Conservation (phyloP, 1,140 invertebrate species). For the Epicauta chinensis region DNA sequence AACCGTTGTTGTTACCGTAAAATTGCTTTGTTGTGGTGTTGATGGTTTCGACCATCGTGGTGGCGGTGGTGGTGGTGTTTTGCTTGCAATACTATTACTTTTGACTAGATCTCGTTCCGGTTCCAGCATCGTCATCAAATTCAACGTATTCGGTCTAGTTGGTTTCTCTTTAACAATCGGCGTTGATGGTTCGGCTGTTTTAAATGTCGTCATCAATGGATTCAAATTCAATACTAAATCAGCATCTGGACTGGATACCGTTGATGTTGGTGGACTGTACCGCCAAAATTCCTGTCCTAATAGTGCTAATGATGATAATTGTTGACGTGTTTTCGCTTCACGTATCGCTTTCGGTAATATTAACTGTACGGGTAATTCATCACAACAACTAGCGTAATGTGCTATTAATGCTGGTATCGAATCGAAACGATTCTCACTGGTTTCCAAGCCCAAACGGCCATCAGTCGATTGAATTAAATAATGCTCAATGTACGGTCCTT, state of each 20-base stretch:
- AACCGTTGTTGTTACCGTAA: conserved; percentile 74
- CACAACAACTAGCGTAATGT: conserved; percentile 89
- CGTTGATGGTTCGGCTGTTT: conserved; percentile 46
- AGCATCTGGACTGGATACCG: conserved; percentile 53
- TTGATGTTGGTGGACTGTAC: conserved; percentile 50
- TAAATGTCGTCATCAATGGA: conserved; percentile 61
- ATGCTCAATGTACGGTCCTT: conserved; percentile 89
- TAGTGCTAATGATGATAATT: conserved; percentile 81
- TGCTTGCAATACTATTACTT: conserved; percentile 24
- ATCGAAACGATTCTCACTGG: conserved; percentile 86
- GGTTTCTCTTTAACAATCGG: conserved; percentile 57
- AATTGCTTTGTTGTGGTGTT: conserved; percentile 61
- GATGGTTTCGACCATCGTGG: conserved; percentile 58
- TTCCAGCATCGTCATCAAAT: conserved; percentile 51
- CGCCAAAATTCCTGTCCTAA: conserved; percentile 80
- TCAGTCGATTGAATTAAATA: conserved; percentile 85
- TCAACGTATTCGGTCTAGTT: conserved; percentile 74
- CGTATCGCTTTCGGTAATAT: conserved; percentile 75
- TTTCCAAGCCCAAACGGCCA: conserved; percentile 80
- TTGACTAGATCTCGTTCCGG: conserved; percentile 14
- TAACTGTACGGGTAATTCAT: conserved; percentile 89
- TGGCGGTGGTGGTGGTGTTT: conserved; percentile 55
- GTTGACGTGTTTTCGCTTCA: conserved; percentile 81
- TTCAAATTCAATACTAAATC: conserved; percentile 72
- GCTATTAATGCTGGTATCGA: conserved; percentile 86